These are phyloP conservation scores for Heliothis peltigera DNA, from an alignment of 2,888 invertebrate species.

Conservation along the genomic window DNA sequence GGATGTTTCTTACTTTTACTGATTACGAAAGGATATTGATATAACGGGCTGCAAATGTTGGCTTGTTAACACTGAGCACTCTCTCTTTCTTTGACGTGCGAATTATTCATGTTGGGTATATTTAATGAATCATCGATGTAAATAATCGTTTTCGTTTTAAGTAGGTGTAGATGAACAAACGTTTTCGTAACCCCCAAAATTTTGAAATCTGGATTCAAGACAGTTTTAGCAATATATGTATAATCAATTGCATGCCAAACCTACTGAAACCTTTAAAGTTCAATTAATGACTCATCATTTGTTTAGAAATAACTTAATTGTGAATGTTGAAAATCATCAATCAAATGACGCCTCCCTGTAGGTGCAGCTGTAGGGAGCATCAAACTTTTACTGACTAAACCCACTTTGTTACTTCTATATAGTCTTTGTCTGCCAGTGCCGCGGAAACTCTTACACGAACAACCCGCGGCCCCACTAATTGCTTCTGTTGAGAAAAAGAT, in stretches of 20 bases:
- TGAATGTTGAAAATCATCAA: too few species aligned
- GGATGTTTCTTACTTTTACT: conserved; percentile 47
- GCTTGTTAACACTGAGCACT: conserved; percentile 35
- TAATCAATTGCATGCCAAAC: background rate
- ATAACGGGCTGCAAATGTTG: conserved; percentile 24
- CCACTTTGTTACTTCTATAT: too few species aligned
- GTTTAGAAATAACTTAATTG: too few species aligned
- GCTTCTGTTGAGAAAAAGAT: too few species aligned
- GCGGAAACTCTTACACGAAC: too few species aligned
- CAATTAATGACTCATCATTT: too few species aligned
- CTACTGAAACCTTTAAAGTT: too few species aligned
- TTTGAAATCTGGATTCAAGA: background rate
- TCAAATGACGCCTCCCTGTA: too few species aligned
- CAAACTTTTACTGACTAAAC: too few species aligned
- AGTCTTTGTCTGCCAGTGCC: too few species aligned
- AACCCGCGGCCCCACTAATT: too few species aligned
- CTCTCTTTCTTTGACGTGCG: conserved; percentile 45
- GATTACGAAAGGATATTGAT: conserved; percentile 51
- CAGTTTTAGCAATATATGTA: background rate
- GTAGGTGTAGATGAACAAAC: background rate
- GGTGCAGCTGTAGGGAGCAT: too few species aligned
- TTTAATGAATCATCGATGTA: conserved; percentile 20
- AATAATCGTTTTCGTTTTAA: conserved; percentile 6
- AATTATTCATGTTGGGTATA: conserved; percentile 18
- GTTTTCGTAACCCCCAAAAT: background rate